Evolutionary conservation across 2,888 invertebrate genomes (phyloP).

Genomic region (Drosophila aldrichi): DNA sequence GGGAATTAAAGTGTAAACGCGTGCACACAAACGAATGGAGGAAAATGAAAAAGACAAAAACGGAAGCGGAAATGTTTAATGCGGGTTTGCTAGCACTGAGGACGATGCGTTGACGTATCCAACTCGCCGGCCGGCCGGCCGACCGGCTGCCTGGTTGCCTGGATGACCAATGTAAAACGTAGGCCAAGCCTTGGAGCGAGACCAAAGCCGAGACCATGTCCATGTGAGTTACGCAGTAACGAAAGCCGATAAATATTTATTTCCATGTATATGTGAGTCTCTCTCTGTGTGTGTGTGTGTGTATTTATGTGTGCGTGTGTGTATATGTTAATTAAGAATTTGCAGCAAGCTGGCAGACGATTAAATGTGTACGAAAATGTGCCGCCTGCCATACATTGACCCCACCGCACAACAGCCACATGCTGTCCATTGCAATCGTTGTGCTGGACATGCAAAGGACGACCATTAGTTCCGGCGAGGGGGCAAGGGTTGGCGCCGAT

Average conservation of each 20-base stretch:
- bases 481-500: slow-evolving; percentile 47
- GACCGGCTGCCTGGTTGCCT: neutral
- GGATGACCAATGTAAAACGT: neutral
- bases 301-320: slow-evolving; percentile 13
- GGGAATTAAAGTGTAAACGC: slow-evolving; percentile 49
- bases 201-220: slow-evolving; percentile 21
- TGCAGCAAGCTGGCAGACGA: slow-evolving; percentile 68
- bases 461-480: slow-evolving; percentile 63
- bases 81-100: slow-evolving; percentile 50
- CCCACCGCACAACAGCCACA: neutral
- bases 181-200: slow-evolving; percentile 12
- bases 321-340: slow-evolving; percentile 78
- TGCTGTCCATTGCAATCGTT: slow-evolving; percentile 22
- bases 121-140: slow-evolving; percentile 16
- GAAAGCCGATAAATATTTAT: slow-evolving; percentile 76
- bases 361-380: slow-evolving; percentile 69
- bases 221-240: slow-evolving; percentile 58
- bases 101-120: slow-evolving; percentile 32
- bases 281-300: slow-evolving; percentile 13
- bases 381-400: slow-evolving; percentile 9
- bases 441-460: slow-evolving; percentile 61
- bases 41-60: slow-evolving; percentile 42
- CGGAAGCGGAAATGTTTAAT: slow-evolving; percentile 64
- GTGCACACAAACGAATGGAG: slow-evolving; percentile 17
- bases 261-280: slow-evolving; percentile 51